Conservation (phyloP, 2,797 vertebrate species). For the Aulostomus chinensis region DNA sequence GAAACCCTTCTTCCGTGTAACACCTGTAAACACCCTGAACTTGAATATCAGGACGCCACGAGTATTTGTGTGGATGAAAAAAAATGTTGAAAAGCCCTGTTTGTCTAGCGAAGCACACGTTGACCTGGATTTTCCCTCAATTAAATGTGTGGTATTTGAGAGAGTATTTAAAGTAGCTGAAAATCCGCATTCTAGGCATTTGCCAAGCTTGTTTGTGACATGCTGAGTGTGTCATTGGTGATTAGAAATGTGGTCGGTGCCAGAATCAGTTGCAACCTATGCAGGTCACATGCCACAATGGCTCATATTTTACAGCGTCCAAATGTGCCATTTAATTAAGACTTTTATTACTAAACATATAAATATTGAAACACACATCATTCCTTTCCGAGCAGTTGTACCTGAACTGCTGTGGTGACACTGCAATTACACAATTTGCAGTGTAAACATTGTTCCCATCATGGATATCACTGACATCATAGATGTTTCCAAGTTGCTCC, state of each 20-base stretch:
- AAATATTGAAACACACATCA: not conserved
- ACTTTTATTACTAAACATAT: too few relatives aligned
- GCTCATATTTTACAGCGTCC: conserved; percentile 6
- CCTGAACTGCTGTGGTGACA: too few relatives aligned
- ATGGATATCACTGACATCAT: too few relatives aligned
- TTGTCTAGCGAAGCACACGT: not conserved
- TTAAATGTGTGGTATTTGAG: not conserved
- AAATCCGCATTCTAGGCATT: conserved; percentile 11
- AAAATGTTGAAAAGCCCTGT: not conserved
- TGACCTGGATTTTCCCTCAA: not conserved
- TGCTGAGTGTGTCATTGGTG: conserved; percentile 11
- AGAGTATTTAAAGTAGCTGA: conserved; percentile 9
- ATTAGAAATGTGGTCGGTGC: conserved; percentile 18
- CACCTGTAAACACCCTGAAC: too few relatives aligned
- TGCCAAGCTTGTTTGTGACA: conserved; percentile 15
- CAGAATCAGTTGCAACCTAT: conserved; percentile 31
- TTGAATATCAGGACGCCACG: too few relatives aligned
- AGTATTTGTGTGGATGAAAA: too few relatives aligned
- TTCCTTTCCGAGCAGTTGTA: not conserved
- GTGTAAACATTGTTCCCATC: too few relatives aligned
- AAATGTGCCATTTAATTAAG: not conserved
- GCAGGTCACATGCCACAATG: conserved; percentile 41
- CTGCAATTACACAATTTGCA: too few relatives aligned
- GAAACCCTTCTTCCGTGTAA: too few relatives aligned
- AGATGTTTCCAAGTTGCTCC: too few relatives aligned